Percentiles rank a stretch among this genome's conserved stretches.
phyloP scores from a whole-genome alignment of 2,888 invertebrate species.

The Sphaerophoria rueppellii region DNA sequence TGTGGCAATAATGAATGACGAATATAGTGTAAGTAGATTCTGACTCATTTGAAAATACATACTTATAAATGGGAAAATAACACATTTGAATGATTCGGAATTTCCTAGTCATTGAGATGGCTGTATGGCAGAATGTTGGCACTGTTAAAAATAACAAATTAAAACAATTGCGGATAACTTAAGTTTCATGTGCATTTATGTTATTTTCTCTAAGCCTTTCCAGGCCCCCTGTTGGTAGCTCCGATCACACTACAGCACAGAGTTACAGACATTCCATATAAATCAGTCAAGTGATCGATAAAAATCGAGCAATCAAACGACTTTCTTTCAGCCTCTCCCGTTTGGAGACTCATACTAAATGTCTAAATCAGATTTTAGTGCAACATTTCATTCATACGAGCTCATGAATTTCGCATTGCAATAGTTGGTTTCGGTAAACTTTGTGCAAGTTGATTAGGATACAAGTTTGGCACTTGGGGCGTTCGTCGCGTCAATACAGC shows the following conservation, averaged over 20 bases:
- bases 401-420: slow-evolving; percentile 55
- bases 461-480: slow-evolving; percentile 46
- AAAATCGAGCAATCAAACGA: slow-evolving; percentile 37
- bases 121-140: background rate
- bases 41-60: background rate
- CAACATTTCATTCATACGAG: slow-evolving; percentile 17
- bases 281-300: slow-evolving; percentile 21
- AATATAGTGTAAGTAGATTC: background rate
- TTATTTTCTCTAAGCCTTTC: background rate
- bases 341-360: slow-evolving; percentile 22
- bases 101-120: background rate
- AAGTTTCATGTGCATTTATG: background rate
- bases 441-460: slow-evolving; percentile 52
- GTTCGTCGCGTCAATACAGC: background rate
- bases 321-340: slow-evolving; percentile 48
- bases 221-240: background rate
- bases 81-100: background rate
- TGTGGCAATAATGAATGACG: background rate
- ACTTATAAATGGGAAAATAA: background rate
- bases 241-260: background rate
- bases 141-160: background rate
- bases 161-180: background rate
- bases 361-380: slow-evolving; percentile 22
- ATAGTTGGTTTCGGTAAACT: slow-evolving; percentile 52
- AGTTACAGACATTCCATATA: background rate